These are phyloP conservation scores for Rugalucina vietnamica DNA, from an alignment of 2,888 invertebrate genomes.

Conservation along the genomic window DNA sequence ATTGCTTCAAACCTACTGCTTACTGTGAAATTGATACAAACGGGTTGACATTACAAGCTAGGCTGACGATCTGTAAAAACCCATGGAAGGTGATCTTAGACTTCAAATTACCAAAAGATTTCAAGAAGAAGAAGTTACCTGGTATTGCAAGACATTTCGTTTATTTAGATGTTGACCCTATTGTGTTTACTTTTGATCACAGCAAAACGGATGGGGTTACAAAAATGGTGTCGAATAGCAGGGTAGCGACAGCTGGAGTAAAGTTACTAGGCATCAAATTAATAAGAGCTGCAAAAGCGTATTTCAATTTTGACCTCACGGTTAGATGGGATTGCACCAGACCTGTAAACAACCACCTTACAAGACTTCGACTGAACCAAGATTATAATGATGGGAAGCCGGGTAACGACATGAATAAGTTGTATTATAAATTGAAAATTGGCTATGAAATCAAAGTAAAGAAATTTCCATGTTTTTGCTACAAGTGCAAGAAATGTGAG, in stretches of 20 bases:
- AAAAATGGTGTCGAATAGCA: neutral
- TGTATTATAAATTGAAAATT: conserved; percentile 3
- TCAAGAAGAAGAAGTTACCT: neutral
- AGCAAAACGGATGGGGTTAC: neutral
- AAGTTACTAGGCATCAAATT: neutral
- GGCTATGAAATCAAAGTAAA: conserved; percentile 2
- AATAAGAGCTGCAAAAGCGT: neutral
- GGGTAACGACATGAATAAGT: conserved; percentile 5
- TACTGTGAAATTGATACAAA: neutral
- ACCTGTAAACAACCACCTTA: neutral
- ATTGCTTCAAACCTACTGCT: neutral
- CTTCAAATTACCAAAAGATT: neutral
- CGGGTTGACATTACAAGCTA: neutral
- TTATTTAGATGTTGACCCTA: neutral
- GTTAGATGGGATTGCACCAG: neutral
- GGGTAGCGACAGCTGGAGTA: neutral
- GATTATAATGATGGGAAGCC: neutral
- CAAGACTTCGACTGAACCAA: neutral
- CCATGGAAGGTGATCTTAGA: neutral
- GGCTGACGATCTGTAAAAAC: conserved; percentile 2
- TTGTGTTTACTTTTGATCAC: neutral
- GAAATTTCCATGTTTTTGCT: neutral
- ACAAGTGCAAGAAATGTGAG: neutral
- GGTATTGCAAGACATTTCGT: neutral
- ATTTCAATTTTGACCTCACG: neutral